These are phyloP conservation scores for Hippocampus barbouri DNA, from an alignment of 2,113 vertebrate species.

Conservation along the genomic window DNA sequence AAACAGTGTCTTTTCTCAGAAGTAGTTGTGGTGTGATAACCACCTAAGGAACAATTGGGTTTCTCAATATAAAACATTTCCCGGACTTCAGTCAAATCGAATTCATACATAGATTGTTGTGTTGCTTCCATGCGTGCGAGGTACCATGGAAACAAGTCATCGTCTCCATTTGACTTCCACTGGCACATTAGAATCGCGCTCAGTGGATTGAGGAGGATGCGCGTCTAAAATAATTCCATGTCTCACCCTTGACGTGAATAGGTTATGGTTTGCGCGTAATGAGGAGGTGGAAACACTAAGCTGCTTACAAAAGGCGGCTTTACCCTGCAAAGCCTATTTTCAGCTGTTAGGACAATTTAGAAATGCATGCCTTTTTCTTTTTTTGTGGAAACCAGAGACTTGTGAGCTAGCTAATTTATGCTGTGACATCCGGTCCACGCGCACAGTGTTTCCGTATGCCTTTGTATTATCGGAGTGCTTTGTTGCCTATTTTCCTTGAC, in stretches of 20 bases:
- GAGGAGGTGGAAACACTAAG: constrained; percentile 68
- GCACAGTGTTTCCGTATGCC: neutral
- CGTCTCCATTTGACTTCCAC: constrained; percentile 30
- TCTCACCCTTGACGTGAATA: constrained; percentile 55
- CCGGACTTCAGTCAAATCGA: neutral
- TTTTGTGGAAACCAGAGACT: constrained; percentile 16
- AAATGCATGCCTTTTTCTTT: constrained; percentile 25
- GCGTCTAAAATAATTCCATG: constrained; percentile 46
- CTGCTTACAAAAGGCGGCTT: constrained; percentile 62
- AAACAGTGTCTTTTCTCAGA: constrained; percentile 60
- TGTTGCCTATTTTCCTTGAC: too few relatives aligned
- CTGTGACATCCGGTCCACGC: constrained; percentile 3
- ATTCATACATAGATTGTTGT: neutral
- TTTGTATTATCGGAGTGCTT: too few relatives aligned
- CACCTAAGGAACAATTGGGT: too few relatives aligned
- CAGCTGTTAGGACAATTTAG: constrained; percentile 64
- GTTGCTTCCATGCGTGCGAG: constrained; percentile 14
- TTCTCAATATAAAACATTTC: neutral
- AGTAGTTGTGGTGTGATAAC: too few relatives aligned
- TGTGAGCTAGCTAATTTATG: neutral
- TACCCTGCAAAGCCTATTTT: constrained; percentile 64
- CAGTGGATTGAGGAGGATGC: constrained; percentile 39
- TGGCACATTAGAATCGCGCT: constrained; percentile 45
- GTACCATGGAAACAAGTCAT: constrained; percentile 29
- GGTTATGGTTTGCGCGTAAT: constrained; percentile 57